These are phyloP conservation scores for Peromyscus melanophrys DNA, from an alignment of 2,797 vertebrate genomes.

Conservation along the genomic window DNA sequence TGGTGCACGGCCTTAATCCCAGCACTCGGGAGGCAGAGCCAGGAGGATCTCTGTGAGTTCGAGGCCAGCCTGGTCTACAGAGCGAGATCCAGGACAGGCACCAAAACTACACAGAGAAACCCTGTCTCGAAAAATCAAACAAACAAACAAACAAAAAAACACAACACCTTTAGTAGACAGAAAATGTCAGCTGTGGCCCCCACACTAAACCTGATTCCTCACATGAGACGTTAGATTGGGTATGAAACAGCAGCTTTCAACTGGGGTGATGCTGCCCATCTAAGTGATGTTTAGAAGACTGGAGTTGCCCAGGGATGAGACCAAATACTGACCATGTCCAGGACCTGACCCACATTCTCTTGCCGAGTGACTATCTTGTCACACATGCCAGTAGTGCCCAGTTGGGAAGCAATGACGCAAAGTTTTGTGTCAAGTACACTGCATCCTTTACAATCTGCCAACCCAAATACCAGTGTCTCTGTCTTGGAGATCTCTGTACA, in stretches of 20 bases:
- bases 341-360: neutral
- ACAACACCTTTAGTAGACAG: neutral
- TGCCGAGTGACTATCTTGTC: neutral
- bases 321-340: neutral
- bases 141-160: no score
- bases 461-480: neutral
- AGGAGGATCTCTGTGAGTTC: no score
- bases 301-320: neutral
- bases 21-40: no score
- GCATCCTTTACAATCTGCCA: neutral
- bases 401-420: neutral
- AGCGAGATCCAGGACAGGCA: no score
- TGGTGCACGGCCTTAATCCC: no score
- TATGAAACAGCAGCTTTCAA: neutral
- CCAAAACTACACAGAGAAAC: no score
- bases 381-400: fast-evolving
- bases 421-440: no score
- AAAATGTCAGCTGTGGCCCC: neutral
- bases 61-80: no score
- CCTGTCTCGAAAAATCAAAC: no score
- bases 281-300: neutral
- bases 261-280: neutral
- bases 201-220: neutral
- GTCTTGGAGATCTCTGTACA: neutral
- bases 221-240: neutral